Evolutionary conservation across 2,113 vertebrate genomes (phyloP), one percentile per base, ranked within the genome.

Genomic region (Coreoperca whiteheadi): DNA sequence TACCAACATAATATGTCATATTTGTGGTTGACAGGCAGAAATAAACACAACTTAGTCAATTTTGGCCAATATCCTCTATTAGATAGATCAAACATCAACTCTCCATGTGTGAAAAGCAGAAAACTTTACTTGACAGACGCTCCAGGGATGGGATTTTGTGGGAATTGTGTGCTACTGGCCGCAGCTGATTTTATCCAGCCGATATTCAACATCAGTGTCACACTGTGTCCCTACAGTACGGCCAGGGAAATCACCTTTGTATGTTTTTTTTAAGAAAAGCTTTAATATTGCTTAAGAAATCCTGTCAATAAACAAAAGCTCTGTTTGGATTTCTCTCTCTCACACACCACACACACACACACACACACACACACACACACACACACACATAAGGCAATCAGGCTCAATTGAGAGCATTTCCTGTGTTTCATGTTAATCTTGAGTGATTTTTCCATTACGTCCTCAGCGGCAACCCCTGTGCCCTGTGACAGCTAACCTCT

Each of bases 391-490:
- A 9, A 65, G 88, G 94, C 95, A 97, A 97, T 96, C 95, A 97
- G 93, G 88, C 93, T 87, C 85, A 91, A 95, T 93, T 96, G 94
- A 96, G 95, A 96, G 96, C 96, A 97, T 97, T 98, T 98, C 97
- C 97, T 97, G 97, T 96, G 95, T 95, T 96, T 96, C 86, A 81
- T 91, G 90, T 89, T 92, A 95, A 96, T 94, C 92, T 86, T 88
- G 87, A 95, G 95, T 94, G 94, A 93, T 96, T 95, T 97, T 98
- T 97, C 97, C 97, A 97, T 98, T 96, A 96, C 96, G 95, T 94
- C 94, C 81, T 94, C 91, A 93, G 80, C 90, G 87, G 85, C 84
- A 74, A 78, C 79, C 87, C 71, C 83, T 71, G 71, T 88, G 82
- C 78, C 43, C 92, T 86, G 66, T 86, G 82, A 90, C 90, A 87